A percentile compares a stretch with the other conserved stretches of the same genome.
Evolutionary conservation across 2,797 vertebrate genomes (phyloP).

Genomic region (Cirrhinus molitorella): DNA sequence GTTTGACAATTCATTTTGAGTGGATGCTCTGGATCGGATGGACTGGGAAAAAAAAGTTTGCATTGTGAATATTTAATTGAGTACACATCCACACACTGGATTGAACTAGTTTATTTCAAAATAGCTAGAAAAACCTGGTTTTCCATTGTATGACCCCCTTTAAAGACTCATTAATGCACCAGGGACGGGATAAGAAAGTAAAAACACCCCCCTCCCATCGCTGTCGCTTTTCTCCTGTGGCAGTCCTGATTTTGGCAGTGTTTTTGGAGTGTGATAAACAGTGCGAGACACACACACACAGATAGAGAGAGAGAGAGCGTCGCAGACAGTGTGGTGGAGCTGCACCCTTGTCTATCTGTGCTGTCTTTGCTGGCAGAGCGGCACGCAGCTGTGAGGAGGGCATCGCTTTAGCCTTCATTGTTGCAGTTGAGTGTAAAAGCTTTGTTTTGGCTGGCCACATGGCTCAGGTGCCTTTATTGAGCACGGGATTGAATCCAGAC

Average conservation of each 20-base stretch:
- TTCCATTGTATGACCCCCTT: neutral
- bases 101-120: slow-evolving; percentile 16
- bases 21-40: neutral
- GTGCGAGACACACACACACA: slow-evolving; percentile 40
- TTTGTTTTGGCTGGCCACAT: slow-evolving; percentile 63
- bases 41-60: neutral
- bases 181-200: neutral
- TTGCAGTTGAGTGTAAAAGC: slow-evolving; percentile 52
- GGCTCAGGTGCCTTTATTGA: slow-evolving; percentile 53
- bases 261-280: slow-evolving; percentile 70
- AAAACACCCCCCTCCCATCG: slow-evolving; percentile 51
- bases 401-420: slow-evolving; percentile 14
- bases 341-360: slow-evolving; percentile 57
- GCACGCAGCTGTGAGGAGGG: slow-evolving; percentile 4
- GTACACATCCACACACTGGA: neutral
- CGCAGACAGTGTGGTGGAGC: slow-evolving; percentile 54
- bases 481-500: neutral
- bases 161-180: neutral
- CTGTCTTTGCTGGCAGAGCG: slow-evolving; percentile 40
- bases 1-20: neutral
- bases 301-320: no score
- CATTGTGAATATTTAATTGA: neutral
- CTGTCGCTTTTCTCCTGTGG: slow-evolving; percentile 60
- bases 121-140: neutral
- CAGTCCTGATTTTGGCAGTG: slow-evolving; percentile 57